Evolutionary conservation across 2,113 vertebrate genomes (phyloP).

Genomic region (Megatriorchis doriae): DNA sequence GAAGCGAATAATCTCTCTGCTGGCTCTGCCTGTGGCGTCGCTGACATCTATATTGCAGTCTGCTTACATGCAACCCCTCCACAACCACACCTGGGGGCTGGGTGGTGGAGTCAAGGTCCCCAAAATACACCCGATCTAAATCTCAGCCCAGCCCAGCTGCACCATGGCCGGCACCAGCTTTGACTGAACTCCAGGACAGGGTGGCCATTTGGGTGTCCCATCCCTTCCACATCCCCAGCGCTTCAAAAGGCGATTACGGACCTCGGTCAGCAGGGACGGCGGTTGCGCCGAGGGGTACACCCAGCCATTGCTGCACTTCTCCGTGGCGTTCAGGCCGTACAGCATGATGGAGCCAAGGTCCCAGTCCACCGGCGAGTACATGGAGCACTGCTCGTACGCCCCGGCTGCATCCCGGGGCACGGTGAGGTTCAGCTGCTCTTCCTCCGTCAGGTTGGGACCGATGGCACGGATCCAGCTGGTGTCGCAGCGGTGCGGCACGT

Average conservation of each 20-base stretch:
- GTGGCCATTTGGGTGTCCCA: accelerated
- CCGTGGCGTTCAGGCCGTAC: constrained; percentile 75
- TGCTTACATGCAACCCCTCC: background rate
- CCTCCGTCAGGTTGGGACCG: constrained; percentile 73
- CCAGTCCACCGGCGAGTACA: constrained; percentile 74
- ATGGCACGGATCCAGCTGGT: constrained; percentile 79
- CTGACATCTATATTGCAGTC: background rate
- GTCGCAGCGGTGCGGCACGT: constrained; percentile 77
- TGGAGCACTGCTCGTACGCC: constrained; percentile 75
- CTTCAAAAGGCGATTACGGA: background rate
- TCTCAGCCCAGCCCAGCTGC: background rate
- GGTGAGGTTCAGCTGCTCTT: constrained; percentile 75
- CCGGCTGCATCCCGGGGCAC: constrained; percentile 67
- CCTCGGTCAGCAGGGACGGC: constrained; percentile 80
- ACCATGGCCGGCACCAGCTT: background rate
- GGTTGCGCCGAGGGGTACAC: constrained; percentile 63
- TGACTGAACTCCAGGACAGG: background rate
- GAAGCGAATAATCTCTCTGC: background rate
- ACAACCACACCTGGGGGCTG: background rate
- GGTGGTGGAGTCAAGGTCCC: background rate
- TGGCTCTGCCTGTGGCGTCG: background rate
- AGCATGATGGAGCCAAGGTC: constrained; percentile 71
- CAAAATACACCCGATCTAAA: background rate
- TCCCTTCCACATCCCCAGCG: background rate
- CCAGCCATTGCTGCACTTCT: constrained; percentile 73